These are phyloP conservation scores for Vulpes lagopus DNA, from an alignment of 2,113 vertebrate species.

Conservation along the genomic window DNA sequence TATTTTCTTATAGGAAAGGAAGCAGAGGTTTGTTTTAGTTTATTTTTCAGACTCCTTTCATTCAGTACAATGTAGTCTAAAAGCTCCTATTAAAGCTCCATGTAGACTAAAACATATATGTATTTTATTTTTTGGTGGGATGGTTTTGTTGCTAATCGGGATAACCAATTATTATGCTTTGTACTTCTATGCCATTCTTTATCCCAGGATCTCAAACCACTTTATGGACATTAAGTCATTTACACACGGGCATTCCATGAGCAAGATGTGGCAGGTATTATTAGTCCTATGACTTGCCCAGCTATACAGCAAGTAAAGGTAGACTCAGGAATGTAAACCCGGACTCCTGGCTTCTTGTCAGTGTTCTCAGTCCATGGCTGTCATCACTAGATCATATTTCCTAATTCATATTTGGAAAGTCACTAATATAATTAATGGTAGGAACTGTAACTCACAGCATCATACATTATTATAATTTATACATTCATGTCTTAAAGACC, in stretches of 20 bases:
- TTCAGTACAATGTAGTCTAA: neutral
- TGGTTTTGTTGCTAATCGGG: constrained; percentile 58
- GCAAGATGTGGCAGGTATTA: constrained; percentile 76
- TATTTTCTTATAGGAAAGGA: neutral
- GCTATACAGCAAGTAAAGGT: constrained; percentile 68
- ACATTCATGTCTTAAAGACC: constrained; percentile 63
- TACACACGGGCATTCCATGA: constrained; percentile 76
- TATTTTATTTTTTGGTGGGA: neutral
- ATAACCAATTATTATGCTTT: constrained; percentile 71
- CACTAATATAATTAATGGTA: constrained; percentile 72
- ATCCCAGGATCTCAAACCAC: constrained; percentile 77
- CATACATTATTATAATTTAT: constrained; percentile 63
- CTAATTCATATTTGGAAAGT: constrained; percentile 72
- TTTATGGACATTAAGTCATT: constrained; percentile 78
- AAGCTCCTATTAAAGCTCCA: neutral
- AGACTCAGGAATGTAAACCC: constrained; percentile 70
- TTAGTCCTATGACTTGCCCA: constrained; percentile 75
- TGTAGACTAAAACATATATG: neutral
- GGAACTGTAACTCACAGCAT: constrained; percentile 66
- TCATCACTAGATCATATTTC: constrained; percentile 67
- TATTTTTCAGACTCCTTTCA: neutral
- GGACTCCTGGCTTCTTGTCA: constrained; percentile 70
- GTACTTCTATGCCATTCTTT: constrained; percentile 78
- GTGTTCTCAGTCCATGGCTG: constrained; percentile 65
- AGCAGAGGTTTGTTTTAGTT: neutral